Evolutionary conservation across 1,140 invertebrate genomes (phyloP).

Genomic region (Leptestheria dahalacensis): DNA sequence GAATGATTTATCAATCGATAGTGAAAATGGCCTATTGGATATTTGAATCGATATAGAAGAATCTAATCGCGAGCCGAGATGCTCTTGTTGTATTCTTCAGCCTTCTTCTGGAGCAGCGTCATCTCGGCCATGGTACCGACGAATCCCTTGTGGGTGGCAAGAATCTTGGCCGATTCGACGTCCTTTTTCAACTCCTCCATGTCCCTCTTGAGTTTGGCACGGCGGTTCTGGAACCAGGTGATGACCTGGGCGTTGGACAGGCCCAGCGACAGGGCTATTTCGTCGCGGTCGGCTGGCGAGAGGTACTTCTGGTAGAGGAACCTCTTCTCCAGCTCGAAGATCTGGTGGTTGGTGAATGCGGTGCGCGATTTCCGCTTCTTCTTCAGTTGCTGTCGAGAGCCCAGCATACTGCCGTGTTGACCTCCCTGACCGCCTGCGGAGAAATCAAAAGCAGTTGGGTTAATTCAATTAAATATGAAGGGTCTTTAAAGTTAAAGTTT

Average conservation of each 20-base stretch:
- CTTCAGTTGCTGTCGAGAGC: slow-evolving; percentile 74
- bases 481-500: background rate
- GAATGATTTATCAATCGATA: background rate
- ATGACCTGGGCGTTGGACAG: slow-evolving; percentile 92
- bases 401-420: slow-evolving; percentile 65
- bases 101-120: slow-evolving; percentile 10
- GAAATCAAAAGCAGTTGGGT: too few species aligned
- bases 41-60: background rate
- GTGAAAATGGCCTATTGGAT: background rate
- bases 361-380: slow-evolving; percentile 95
- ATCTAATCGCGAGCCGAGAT: background rate
- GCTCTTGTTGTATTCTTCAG: slow-evolving; percentile 12
- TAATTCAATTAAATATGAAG: background rate
- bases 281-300: slow-evolving; percentile 88
- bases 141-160: slow-evolving; percentile 36
- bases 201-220: slow-evolving; percentile 92
- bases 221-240: slow-evolving; percentile 95
- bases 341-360: slow-evolving; percentile 96
- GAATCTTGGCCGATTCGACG: slow-evolving; percentile 74
- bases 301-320: slow-evolving; percentile 97
- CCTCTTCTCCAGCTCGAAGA: slow-evolving; percentile 90
- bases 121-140: slow-evolving; percentile 6
- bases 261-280: slow-evolving; percentile 67
- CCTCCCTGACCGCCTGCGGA: slow-evolving; percentile 20
- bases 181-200: slow-evolving; percentile 97